Conservation (phyloP, 2,888 invertebrate genomes). For the Gisinianus flammeolus region DNA sequence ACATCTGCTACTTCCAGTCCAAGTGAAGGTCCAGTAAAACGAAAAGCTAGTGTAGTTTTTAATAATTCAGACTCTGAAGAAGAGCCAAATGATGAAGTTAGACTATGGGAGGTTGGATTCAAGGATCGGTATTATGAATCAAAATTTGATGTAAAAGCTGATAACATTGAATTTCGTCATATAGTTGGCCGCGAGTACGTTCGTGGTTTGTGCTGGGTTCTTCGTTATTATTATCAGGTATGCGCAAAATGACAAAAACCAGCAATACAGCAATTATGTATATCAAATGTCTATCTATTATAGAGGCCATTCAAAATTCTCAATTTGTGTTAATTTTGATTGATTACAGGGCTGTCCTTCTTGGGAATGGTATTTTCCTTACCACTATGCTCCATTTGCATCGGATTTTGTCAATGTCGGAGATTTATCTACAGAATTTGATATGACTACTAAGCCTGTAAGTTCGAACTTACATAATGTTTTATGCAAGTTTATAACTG, state of each 20-base stretch:
- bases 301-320: background rate
- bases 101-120: conserved; percentile 95
- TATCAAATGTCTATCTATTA: no score
- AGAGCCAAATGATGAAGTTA: conserved; percentile 84
- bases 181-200: conserved; percentile 94
- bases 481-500: no score
- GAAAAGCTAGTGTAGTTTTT: conserved; percentile 61
- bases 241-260: background rate
- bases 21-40: conserved; percentile 59
- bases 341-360: conserved; percentile 94
- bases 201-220: conserved; percentile 95
- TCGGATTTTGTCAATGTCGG: conserved; percentile 95
- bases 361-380: conserved; percentile 99
- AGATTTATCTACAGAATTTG: conserved; percentile 85
- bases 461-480: no score
- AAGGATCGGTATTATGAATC: conserved; percentile 97
- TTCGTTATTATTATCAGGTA: conserved; percentile 95
- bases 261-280: no score
- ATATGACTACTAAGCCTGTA: conserved; percentile 85
- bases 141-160: conserved; percentile 80
- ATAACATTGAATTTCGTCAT: conserved; percentile 83
- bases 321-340: conserved; percentile 45
- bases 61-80: conserved; percentile 71
- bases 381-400: conserved; percentile 99
- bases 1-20: conserved; percentile 39